Conservation (phyloP, 2,113 vertebrate genomes). For the Melanostigma gelatinosum region DNA sequence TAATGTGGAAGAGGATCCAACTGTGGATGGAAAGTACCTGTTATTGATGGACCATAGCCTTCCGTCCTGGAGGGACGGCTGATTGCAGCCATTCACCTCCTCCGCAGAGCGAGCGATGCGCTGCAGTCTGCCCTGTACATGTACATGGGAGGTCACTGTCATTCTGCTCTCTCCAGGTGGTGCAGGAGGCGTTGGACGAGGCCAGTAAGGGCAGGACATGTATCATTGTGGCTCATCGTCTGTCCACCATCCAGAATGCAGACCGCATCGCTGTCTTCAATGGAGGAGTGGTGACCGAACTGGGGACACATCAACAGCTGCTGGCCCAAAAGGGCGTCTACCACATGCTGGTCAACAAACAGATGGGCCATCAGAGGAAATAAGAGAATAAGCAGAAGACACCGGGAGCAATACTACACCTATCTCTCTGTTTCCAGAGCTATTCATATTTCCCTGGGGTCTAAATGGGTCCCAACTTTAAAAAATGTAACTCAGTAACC, state of each 20-base stretch:
- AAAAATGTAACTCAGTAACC: background rate
- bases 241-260: constrained; percentile 94
- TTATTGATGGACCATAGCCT: no score
- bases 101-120: no score
- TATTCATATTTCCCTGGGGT: background rate
- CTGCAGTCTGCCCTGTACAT: no score
- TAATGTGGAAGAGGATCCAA: no score
- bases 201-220: constrained; percentile 92
- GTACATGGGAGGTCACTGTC: background rate
- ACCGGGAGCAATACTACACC: background rate
- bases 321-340: constrained; percentile 88
- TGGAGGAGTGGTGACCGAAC: constrained; percentile 86
- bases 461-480: background rate
- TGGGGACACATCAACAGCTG: constrained; percentile 93
- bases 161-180: constrained; percentile 80
- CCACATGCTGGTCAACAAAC: constrained; percentile 87
- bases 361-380: constrained; percentile 74
- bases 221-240: constrained; percentile 91
- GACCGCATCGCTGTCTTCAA: constrained; percentile 90
- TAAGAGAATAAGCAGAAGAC: constrained; percentile 12
- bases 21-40: no score
- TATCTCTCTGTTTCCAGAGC: background rate
- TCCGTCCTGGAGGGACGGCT: no score
- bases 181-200: constrained; percentile 93
- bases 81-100: no score